phyloP scores from a whole-genome alignment of 2,113 vertebrate species.

The Protobothrops mucrosquamatus region DNA sequence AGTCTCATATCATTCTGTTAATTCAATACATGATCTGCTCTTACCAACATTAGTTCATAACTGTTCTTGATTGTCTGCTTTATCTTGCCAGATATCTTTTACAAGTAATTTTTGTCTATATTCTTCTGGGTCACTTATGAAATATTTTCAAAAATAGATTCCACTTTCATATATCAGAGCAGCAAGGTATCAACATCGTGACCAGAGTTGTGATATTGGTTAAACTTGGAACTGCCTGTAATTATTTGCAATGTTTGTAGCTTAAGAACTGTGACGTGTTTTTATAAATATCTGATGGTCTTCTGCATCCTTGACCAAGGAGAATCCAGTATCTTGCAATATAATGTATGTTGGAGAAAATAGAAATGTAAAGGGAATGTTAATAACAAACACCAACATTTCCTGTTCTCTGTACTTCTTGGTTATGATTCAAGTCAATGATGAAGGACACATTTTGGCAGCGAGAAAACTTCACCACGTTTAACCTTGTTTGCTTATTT shows the following conservation, averaged over 20 bases:
- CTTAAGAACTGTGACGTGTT: not conserved
- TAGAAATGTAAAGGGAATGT: not conserved
- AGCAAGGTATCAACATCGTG: not conserved
- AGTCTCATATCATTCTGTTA: not conserved
- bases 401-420: not conserved
- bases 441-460: not conserved
- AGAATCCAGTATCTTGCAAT: not conserved
- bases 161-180: not conserved
- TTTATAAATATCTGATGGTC: not conserved
- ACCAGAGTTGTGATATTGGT: not conserved
- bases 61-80: not conserved
- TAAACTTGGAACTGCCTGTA: not conserved
- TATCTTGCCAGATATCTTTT: not conserved
- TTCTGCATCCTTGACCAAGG: not conserved
- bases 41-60: not conserved
- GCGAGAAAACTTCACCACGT: slow-evolving; percentile 13
- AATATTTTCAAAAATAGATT: not conserved
- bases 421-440: not conserved
- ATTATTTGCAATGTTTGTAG: not conserved
- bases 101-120: not conserved
- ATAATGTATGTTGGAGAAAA: not conserved
- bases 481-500: not conserved
- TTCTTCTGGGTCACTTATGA: not conserved
- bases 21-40: not conserved
- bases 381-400: not conserved